phyloP scores from a whole-genome alignment of 2,113 vertebrate species.

The Sterna hirundo region DNA sequence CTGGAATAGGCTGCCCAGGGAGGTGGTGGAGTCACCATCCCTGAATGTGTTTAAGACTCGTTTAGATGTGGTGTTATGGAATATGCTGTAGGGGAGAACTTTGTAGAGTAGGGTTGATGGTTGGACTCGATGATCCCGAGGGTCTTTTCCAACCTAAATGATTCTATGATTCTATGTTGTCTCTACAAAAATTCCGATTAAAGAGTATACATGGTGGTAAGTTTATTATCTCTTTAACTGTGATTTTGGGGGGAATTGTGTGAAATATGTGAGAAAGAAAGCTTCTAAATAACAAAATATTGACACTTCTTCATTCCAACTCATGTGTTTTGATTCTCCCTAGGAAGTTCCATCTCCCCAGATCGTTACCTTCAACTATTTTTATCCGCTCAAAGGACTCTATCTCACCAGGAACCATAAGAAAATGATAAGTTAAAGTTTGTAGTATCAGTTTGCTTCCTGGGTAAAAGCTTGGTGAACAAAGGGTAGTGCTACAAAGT shows the following conservation, averaged over 20 bases:
- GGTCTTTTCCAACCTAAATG: no score
- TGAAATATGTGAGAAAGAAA: neutral
- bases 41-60: no score
- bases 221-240: neutral
- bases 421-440: neutral
- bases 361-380: neutral
- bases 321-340: neutral
- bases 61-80: no score
- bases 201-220: neutral
- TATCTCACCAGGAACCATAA: neutral
- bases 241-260: neutral
- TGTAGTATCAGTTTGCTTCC: neutral
- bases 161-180: neutral
- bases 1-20: no score
- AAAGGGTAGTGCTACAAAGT: conserved; percentile 2
- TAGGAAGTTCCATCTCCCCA: neutral
- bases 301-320: neutral
- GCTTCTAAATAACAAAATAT: neutral
- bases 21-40: no score
- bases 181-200: neutral
- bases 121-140: no score
- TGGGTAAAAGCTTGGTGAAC: conserved; percentile 34
- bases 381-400: neutral
- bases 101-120: no score
- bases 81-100: no score